These are phyloP conservation scores for Crotophaga sulcirostris DNA, from an alignment of 2,113 vertebrate species.

Conservation along the genomic window DNA sequence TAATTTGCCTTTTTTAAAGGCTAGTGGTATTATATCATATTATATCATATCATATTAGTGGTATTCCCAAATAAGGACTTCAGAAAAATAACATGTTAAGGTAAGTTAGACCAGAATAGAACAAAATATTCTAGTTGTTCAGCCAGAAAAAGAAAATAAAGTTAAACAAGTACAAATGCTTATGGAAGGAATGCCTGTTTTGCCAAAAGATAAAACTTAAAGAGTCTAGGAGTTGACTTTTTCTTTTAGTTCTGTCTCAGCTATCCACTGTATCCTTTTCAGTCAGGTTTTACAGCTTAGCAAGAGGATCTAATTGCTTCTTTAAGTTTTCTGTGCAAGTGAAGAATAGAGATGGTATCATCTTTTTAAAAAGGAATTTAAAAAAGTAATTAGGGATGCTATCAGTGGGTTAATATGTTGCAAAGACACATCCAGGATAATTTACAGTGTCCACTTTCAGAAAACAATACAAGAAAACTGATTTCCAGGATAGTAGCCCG, in stretches of 20 bases:
- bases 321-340: neutral
- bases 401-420: neutral
- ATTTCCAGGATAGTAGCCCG: neutral
- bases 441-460: neutral
- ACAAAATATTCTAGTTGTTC: conserved; percentile 31
- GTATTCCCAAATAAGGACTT: conserved; percentile 45
- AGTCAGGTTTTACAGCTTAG: neutral
- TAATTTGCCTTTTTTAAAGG: conserved; percentile 36
- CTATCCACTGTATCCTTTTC: neutral
- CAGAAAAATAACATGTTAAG: neutral
- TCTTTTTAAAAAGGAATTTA: neutral
- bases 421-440: neutral
- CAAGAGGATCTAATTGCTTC: neutral
- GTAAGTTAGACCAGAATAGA: neutral
- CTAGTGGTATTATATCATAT: no score
- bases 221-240: neutral
- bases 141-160: conserved; percentile 19
- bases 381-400: neutral
- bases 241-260: neutral
- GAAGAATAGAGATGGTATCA: neutral
- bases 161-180: conserved; percentile 4
- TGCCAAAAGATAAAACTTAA: conserved; percentile 23
- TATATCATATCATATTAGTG: no score
- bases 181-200: neutral
- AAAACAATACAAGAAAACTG: neutral